Evolutionary conservation across 2,113 vertebrate genomes (phyloP).

Genomic region (Ceyx melanurus): DNA sequence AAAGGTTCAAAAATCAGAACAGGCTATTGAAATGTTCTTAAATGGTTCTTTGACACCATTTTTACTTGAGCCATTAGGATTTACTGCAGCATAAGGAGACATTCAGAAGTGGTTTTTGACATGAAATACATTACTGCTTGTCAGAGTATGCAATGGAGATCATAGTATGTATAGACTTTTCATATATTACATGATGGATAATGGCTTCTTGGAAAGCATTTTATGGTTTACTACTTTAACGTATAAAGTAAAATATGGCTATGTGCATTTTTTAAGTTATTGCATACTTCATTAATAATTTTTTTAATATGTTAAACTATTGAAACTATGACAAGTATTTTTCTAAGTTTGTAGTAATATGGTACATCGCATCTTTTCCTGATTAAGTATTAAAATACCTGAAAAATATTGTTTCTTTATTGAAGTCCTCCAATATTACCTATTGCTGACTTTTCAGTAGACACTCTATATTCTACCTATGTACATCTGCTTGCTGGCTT

Average conservation of each 20-base stretch:
- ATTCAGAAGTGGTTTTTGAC: conserved; percentile 22
- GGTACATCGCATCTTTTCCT: not conserved
- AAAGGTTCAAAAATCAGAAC: not conserved
- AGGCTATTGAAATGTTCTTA: conserved; percentile 23
- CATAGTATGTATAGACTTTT: not conserved
- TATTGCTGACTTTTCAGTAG: not conserved
- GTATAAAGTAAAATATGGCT: not conserved
- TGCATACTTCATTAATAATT: not conserved
- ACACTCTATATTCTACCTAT: not conserved
- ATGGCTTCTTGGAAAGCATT: not conserved
- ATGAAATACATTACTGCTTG: not conserved
- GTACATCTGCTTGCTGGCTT: not conserved
- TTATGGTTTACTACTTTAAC: not conserved
- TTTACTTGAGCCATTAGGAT: conserved; percentile 26
- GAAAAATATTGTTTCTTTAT: not conserved
- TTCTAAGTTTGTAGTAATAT: not conserved
- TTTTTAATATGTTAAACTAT: not conserved
- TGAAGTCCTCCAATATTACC: not conserved
- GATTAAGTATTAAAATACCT: not conserved
- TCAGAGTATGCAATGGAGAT: not conserved
- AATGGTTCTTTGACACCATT: conserved; percentile 13
- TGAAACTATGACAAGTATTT: not conserved
- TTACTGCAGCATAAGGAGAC: not conserved
- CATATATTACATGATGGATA: not conserved
- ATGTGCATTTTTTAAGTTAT: not conserved